Evolutionary conservation across 2,888 invertebrate species (phyloP).

Genomic region (Cryptocephalus primarius): DNA sequence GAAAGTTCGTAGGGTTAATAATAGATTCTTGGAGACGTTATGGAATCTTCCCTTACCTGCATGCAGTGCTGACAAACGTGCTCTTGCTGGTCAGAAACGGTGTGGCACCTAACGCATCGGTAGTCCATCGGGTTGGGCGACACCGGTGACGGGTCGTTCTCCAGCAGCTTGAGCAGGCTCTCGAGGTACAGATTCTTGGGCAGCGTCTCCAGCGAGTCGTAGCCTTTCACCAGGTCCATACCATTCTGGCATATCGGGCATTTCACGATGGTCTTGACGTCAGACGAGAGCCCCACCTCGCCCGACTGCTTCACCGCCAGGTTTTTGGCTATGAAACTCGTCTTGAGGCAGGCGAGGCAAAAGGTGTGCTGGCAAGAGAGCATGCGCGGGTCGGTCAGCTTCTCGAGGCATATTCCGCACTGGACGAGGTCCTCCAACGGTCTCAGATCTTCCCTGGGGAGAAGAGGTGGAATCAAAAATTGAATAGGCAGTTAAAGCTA

Average conservation of each 20-base stretch:
- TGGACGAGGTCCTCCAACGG: slow-evolving; percentile 49
- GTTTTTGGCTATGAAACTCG: slow-evolving; percentile 29
- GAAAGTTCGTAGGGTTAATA: too few relatives aligned
- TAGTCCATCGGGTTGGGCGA: slow-evolving; percentile 12
- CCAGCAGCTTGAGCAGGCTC: slow-evolving; percentile 45
- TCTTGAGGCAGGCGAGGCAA: slow-evolving; percentile 48
- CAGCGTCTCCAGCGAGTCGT: slow-evolving; percentile 43
- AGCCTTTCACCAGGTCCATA: slow-evolving; percentile 38
- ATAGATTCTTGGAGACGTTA: too few relatives aligned
- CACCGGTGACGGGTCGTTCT: slow-evolving; percentile 20
- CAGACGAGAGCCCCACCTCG: slow-evolving; percentile 1
- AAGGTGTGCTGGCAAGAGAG: slow-evolving; percentile 58
- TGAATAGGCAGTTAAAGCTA: too few relatives aligned
- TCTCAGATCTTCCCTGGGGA: slow-evolving; percentile 25
- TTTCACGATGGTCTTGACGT: slow-evolving; percentile 2
- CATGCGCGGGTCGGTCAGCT: slow-evolving; percentile 48
- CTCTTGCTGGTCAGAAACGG: slow-evolving; percentile 23
- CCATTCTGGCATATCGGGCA: slow-evolving; percentile 51
- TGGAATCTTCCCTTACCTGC: slow-evolving; percentile 37
- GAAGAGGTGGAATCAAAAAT: too few relatives aligned
- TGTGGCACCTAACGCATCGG: slow-evolving; percentile 34
- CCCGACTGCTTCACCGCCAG: slow-evolving; percentile 7
- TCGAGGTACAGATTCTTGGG: slow-evolving; percentile 60
- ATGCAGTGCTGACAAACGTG: slow-evolving; percentile 48
- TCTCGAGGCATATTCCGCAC: slow-evolving; percentile 49